Conservation (phyloP, 2,888 invertebrate species). For the Caenorhabditis wallacei region DNA sequence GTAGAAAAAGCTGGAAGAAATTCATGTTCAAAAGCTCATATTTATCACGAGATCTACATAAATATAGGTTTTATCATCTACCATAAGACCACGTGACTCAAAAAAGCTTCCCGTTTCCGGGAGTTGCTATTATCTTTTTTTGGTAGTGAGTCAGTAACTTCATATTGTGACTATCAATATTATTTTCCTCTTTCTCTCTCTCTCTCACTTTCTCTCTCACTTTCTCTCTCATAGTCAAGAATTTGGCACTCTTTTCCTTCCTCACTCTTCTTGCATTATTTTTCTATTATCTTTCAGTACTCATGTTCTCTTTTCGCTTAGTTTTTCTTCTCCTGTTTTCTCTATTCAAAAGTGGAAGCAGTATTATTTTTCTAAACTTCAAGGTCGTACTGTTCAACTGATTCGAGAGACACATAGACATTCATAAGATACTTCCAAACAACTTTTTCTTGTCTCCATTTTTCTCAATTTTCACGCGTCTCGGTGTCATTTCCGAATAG, state of each 20-base stretch:
- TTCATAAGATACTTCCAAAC: background rate
- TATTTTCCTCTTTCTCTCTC: too few relatives aligned
- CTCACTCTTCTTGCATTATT: background rate
- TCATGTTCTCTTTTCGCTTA: background rate
- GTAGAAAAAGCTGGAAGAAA: too few relatives aligned
- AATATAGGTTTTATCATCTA: too few relatives aligned
- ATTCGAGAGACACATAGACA: slow-evolving; percentile 4
- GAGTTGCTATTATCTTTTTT: too few relatives aligned
- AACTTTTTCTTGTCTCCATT: slow-evolving; percentile 10
- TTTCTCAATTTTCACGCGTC: slow-evolving; percentile 19
- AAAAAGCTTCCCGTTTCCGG: too few relatives aligned
- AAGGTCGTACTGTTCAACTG: slow-evolving; percentile 12
- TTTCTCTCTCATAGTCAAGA: background rate
- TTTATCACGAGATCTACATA: too few relatives aligned
- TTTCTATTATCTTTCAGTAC: background rate
- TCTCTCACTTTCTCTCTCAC: background rate
- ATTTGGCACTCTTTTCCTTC: too few relatives aligned
- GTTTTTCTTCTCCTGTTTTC: background rate
- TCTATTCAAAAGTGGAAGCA: background rate
- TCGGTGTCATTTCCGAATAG: background rate
- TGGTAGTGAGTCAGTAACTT: too few relatives aligned
- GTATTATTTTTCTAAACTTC: slow-evolving; percentile 12
- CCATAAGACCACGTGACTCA: too few relatives aligned
- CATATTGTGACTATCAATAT: too few relatives aligned
- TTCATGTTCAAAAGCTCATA: too few relatives aligned